phyloP scores from a whole-genome alignment of 2,888 invertebrate species.

The Drosophila quasianomalipes region DNA sequence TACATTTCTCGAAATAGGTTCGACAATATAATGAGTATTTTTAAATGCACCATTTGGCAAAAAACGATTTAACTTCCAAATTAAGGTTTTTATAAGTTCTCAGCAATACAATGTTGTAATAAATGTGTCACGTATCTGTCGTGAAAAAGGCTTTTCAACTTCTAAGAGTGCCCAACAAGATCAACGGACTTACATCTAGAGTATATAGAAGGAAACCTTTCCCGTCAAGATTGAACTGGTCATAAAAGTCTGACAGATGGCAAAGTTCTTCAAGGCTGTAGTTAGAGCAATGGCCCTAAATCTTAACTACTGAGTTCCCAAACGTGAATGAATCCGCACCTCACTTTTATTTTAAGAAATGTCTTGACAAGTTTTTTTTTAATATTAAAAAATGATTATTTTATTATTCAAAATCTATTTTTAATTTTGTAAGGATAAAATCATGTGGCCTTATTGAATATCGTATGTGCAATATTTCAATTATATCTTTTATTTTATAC shows the following conservation, averaged over 20 bases:
- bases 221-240: background rate
- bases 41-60: no score
- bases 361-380: background rate
- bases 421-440: background rate
- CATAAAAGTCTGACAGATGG: background rate
- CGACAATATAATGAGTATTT: no score
- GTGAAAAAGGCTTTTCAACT: background rate
- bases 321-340: background rate
- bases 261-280: background rate
- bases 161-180: background rate
- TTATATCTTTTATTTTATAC: conserved; percentile 10
- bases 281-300: background rate
- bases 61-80: background rate
- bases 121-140: background rate
- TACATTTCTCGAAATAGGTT: no score
- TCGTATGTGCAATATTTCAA: background rate
- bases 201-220: background rate
- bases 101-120: background rate
- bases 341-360: background rate
- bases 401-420: background rate
- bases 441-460: background rate
- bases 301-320: background rate
- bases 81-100: background rate
- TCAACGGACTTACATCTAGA: background rate
- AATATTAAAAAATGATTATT: background rate